These are phyloP conservation scores for Scytalopus superciliaris DNA, from an alignment of 2,113 vertebrate species.

Conservation along the genomic window DNA sequence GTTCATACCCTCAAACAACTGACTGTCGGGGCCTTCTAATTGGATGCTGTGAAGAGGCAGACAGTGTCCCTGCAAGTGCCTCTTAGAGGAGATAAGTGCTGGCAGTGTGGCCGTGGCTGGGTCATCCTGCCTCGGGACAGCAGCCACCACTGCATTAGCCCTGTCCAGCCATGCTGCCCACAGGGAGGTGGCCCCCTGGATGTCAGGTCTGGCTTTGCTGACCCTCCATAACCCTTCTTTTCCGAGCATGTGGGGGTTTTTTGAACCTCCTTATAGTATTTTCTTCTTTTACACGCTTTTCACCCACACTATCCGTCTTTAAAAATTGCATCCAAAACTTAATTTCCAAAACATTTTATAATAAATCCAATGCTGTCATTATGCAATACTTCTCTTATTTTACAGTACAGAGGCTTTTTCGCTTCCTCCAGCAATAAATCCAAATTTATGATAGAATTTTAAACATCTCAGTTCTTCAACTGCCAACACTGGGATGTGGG, in stretches of 20 bases:
- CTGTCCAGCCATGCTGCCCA: not conserved
- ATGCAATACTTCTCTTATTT: not conserved
- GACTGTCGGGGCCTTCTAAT: not conserved
- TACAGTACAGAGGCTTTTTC: not conserved
- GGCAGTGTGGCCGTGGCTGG: accelerated
- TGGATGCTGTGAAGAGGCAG: not conserved
- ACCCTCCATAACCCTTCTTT: not conserved
- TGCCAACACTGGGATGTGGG: not conserved
- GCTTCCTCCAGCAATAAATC: not conserved
- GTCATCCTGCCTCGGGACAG: not conserved
- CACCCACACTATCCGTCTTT: not conserved
- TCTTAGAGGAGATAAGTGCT: not conserved
- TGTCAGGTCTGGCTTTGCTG: not conserved
- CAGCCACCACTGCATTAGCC: not conserved
- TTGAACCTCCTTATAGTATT: not conserved
- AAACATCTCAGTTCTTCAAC: not conserved
- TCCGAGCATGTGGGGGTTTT: not conserved
- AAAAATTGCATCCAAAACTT: not conserved
- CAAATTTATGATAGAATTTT: not conserved
- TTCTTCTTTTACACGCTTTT: not conserved
- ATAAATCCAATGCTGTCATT: accelerated
- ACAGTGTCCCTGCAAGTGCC: not conserved
- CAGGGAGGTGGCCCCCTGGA: not conserved
- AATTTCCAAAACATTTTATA: too few species aligned
- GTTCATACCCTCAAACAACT: not conserved